These are phyloP conservation scores for Galaxias olidus DNA, from an alignment of 2,797 vertebrate species.

Conservation along the genomic window DNA sequence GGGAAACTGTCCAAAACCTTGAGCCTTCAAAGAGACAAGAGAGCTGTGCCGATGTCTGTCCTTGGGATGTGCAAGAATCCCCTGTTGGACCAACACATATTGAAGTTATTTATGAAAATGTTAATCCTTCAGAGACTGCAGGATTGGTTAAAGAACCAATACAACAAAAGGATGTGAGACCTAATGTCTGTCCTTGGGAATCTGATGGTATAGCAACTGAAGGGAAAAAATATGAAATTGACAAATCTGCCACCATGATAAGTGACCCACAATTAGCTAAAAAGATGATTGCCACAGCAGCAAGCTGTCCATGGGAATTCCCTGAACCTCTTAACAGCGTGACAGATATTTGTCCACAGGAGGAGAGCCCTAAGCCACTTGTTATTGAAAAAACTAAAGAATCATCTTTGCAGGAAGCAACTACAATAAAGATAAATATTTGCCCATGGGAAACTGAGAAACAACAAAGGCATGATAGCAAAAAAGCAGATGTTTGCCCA, in stretches of 20 bases:
- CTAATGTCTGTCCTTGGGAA: constrained; percentile 38
- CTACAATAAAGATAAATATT: constrained; percentile 46
- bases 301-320: constrained; percentile 79
- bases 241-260: not conserved
- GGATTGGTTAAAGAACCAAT: constrained; percentile 33
- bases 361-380: constrained; percentile 26
- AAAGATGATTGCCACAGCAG: constrained; percentile 45
- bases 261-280: constrained; percentile 26
- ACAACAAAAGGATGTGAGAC: constrained; percentile 39
- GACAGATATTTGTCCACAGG: constrained; percentile 49
- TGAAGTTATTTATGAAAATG: constrained; percentile 66
- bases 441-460: constrained; percentile 54
- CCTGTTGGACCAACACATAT: constrained; percentile 33
- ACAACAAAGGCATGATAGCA: not conserved
- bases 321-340: constrained; percentile 61
- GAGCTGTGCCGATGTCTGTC: constrained; percentile 49
- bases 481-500: constrained; percentile 14
- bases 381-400: constrained; percentile 21
- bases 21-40: constrained; percentile 53
- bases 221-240: constrained; percentile 21
- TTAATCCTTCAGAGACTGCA: constrained; percentile 38
- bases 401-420: constrained; percentile 32
- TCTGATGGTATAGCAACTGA: constrained; percentile 8
- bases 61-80: constrained; percentile 54
- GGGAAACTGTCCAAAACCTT: constrained; percentile 53